These are phyloP conservation scores for Budorcas taxicolor DNA, from an alignment of 2,113 vertebrate genomes.

Conservation along the genomic window DNA sequence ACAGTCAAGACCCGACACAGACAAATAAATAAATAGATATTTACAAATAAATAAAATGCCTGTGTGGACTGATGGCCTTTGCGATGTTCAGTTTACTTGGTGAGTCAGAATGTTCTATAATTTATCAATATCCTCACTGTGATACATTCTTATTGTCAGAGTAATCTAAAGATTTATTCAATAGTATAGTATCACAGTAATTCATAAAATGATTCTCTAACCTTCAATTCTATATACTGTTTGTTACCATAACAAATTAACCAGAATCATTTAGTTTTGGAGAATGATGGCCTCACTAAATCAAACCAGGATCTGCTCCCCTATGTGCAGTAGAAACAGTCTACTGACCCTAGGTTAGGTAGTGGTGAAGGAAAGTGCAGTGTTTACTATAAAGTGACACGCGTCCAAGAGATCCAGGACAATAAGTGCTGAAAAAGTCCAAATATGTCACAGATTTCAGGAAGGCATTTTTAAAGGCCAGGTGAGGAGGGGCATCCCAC, in stretches of 20 bases:
- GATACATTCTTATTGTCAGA: not conserved
- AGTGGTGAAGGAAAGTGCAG: not conserved
- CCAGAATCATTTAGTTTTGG: not conserved
- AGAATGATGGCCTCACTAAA: not conserved
- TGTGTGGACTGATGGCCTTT: not conserved
- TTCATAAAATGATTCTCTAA: not conserved
- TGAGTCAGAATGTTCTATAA: not conserved
- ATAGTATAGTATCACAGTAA: not conserved
- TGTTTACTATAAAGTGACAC: not conserved
- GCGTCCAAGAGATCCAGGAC: fast-evolving
- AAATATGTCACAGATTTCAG: not conserved
- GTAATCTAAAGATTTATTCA: not conserved
- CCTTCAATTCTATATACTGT: not conserved
- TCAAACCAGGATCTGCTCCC: not conserved
- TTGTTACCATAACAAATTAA: not conserved
- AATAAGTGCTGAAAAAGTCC: not conserved
- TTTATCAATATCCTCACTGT: not conserved
- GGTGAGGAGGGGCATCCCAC: not conserved
- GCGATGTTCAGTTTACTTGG: not conserved
- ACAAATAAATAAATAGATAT: not conserved
- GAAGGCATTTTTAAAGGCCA: not conserved
- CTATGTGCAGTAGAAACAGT: not conserved
- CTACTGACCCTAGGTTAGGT: not conserved
- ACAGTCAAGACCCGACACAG: not conserved
- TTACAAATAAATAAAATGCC: not conserved